Evolutionary conservation across 2,113 vertebrate genomes (phyloP).

Genomic region (Pseudonaja textilis): DNA sequence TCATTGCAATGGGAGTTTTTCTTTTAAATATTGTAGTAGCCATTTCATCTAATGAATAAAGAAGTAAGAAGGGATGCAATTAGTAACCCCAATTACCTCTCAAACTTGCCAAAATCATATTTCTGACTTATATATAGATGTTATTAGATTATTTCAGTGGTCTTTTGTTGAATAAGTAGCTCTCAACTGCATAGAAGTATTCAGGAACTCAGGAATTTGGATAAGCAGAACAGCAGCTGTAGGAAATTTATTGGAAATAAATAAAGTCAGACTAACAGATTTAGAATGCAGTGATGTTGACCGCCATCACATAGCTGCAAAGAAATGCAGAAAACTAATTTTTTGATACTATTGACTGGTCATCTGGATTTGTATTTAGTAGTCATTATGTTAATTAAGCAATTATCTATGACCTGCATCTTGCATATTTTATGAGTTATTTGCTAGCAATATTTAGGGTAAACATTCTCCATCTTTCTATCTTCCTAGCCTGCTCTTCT

Average conservation of each 20-base stretch:
- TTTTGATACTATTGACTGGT: not conserved
- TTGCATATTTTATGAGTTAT: not conserved
- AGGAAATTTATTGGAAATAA: not conserved
- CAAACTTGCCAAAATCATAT: not conserved
- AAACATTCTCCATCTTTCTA: not conserved
- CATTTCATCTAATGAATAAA: not conserved
- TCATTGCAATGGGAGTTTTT: not conserved
- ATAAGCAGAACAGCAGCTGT: not conserved
- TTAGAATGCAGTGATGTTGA: not conserved
- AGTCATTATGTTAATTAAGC: not conserved
- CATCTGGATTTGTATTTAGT: not conserved
- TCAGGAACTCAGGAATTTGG: not conserved
- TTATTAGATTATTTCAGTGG: not conserved
- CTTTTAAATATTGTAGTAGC: not conserved
- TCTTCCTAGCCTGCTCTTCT: not conserved
- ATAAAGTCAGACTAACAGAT: not conserved
- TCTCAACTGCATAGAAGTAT: not conserved
- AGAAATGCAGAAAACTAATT: not conserved
- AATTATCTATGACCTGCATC: not conserved
- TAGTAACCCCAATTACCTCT: not conserved
- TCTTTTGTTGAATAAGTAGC: not conserved
- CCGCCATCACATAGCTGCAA: not conserved
- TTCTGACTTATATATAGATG: not conserved
- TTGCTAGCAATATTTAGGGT: not conserved
- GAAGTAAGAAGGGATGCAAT: not conserved